phyloP scores from a whole-genome alignment of 2,113 vertebrate genomes.

The Rattus rattus region DNA sequence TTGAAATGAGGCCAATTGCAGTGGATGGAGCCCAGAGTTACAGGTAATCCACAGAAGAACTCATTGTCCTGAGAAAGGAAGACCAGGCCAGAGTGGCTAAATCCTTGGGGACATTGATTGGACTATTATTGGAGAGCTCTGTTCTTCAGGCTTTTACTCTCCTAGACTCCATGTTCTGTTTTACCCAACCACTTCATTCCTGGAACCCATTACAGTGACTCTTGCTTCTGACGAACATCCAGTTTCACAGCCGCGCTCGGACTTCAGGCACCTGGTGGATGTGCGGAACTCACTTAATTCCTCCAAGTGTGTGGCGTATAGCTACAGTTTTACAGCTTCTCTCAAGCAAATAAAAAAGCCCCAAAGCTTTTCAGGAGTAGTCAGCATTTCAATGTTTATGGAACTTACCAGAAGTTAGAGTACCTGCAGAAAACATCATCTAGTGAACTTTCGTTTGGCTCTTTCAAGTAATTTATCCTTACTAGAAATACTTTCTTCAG shows the following conservation, averaged over 20 bases:
- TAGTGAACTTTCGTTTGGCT: neutral
- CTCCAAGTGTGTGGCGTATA: neutral
- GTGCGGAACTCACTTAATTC: neutral
- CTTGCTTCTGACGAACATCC: conserved; percentile 9
- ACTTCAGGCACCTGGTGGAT: neutral
- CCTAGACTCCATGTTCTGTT: too few species aligned
- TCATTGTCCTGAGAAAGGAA: conserved; percentile 66
- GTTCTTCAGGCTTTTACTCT: neutral
- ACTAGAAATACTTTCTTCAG: neutral
- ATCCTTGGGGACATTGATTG: neutral
- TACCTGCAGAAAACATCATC: neutral
- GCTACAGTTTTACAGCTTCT: conserved; percentile 1
- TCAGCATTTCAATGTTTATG: neutral
- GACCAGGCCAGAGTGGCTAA: conserved; percentile 53
- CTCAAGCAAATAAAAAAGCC: neutral
- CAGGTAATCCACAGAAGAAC: conserved; percentile 70
- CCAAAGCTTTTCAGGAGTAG: neutral
- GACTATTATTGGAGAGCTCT: neutral
- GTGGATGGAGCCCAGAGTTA: neutral
- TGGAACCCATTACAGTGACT: neutral
- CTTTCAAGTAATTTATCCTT: neutral
- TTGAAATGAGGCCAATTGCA: conserved; percentile 66
- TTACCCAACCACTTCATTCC: neutral
- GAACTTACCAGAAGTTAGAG: neutral
- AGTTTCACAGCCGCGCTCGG: neutral